Conservation (phyloP, 1,140 invertebrate species). For the Phortica variegata region DNA sequence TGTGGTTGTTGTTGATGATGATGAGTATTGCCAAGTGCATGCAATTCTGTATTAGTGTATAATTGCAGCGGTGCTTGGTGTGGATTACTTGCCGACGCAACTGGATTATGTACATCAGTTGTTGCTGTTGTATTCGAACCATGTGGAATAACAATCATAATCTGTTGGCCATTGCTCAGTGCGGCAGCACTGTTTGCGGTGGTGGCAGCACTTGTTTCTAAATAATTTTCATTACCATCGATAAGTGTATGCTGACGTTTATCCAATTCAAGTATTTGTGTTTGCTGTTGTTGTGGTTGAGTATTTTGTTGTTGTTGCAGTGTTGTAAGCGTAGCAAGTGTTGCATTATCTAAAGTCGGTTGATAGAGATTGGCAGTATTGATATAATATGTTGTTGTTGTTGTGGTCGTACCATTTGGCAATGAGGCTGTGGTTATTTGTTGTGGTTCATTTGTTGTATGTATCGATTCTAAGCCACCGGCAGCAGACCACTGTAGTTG, state of each 20-base stretch:
- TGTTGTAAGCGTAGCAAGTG: neutral
- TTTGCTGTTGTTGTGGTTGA: conserved; percentile 3
- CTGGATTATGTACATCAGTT: conserved; percentile 29
- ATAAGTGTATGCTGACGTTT: conserved; percentile 5
- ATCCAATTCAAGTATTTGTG: neutral
- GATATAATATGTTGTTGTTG: conserved; percentile 47
- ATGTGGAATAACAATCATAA: conserved; percentile 39
- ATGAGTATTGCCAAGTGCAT: conserved; percentile 20
- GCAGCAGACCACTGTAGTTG: conserved; percentile 39
- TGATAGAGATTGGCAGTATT: conserved; percentile 42
- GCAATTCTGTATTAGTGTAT: too few species aligned
- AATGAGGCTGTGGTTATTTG: conserved; percentile 5
- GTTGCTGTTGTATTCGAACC: conserved; percentile 31
- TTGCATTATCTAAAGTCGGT: conserved; percentile 11
- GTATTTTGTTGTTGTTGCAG: neutral
- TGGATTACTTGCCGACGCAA: conserved; percentile 41
- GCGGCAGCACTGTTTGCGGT: conserved; percentile 11
- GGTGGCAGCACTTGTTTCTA: conserved; percentile 23
- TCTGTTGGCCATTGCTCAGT: conserved; percentile 27
- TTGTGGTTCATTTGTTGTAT: conserved; percentile 6
- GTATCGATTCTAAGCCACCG: conserved; percentile 36
- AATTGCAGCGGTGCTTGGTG: conserved; percentile 37
- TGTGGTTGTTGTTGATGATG: conserved; percentile 20
- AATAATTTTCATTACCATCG: conserved; percentile 39
- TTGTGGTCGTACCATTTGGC: neutral